A percentile compares a stretch with the other conserved stretches of the same genome.
Conservation (phyloP, 2,888 invertebrate genomes). For the Pecten maximus region DNA sequence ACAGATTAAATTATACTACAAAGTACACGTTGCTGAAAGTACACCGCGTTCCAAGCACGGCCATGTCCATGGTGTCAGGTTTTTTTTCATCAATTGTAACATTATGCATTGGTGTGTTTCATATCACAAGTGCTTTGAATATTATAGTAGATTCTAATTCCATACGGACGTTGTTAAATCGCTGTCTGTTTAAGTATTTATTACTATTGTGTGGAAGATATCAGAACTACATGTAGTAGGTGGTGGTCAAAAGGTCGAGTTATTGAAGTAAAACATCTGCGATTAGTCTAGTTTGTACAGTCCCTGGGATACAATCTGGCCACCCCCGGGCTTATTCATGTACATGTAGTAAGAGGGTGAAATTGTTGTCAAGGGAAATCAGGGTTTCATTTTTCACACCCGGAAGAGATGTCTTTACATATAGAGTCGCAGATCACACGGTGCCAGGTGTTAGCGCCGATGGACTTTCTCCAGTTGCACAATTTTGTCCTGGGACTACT, state of each 20-base stretch:
- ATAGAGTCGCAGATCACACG: neutral
- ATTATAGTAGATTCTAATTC: neutral
- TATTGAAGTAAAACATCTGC: neutral
- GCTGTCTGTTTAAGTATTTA: neutral
- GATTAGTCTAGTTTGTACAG: neutral
- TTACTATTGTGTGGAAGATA: neutral
- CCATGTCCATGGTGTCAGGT: neutral
- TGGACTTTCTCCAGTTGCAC: neutral
- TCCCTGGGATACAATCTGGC: neutral
- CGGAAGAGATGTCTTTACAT: neutral
- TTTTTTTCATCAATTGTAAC: neutral
- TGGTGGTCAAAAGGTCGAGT: neutral
- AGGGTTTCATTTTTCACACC: neutral
- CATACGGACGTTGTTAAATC: neutral
- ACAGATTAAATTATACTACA: too few species aligned
- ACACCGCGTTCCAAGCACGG: too few species aligned
- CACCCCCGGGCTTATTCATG: neutral
- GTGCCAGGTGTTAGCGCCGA: neutral
- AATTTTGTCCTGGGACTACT: too few species aligned
- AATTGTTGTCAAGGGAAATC: neutral
- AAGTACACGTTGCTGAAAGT: too few species aligned
- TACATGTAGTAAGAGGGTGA: neutral
- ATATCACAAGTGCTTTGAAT: neutral
- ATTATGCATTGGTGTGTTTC: neutral
- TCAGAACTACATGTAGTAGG: neutral